Percentiles rank a stretch among this genome's conserved stretches.
Conservation (phyloP, 2,113 vertebrate genomes). For the Sceloporus tristichus region DNA sequence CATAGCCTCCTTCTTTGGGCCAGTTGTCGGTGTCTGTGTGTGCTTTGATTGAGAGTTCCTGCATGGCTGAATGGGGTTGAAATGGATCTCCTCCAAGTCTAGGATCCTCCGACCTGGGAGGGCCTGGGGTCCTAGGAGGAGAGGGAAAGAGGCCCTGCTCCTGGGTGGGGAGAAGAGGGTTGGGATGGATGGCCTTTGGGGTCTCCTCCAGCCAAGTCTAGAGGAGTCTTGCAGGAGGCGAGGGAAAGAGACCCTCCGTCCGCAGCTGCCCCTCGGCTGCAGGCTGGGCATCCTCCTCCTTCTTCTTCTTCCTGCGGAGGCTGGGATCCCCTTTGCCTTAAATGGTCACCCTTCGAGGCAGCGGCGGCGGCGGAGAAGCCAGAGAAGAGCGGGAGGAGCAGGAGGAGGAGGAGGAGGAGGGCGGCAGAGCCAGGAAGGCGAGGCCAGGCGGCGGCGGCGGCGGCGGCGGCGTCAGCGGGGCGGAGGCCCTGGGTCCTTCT, state of each 20-base stretch:
- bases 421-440: conserved; percentile 32
- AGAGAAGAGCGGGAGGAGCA: background rate
- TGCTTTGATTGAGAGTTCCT: too few species aligned
- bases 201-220: too few species aligned
- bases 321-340: conserved; percentile 39
- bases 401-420: background rate
- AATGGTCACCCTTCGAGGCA: conserved; percentile 35
- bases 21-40: too few species aligned
- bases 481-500: conserved; percentile 18
- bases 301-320: background rate
- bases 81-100: too few species aligned
- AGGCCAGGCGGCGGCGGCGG: conserved; percentile 14
- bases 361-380: background rate
- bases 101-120: too few species aligned
- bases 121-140: background rate
- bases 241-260: background rate
- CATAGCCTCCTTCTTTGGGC: too few species aligned
- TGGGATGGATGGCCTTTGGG: too few species aligned
- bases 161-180: too few species aligned
- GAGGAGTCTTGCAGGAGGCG: too few species aligned
- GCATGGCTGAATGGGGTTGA: background rate
- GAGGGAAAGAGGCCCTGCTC: too few species aligned
- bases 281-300: too few species aligned
- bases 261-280: too few species aligned
- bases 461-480: conserved; percentile 14